phyloP scores from a whole-genome alignment of 35 echinoderm and acorn worm species.

The Apostichopus japonicus region DNA sequence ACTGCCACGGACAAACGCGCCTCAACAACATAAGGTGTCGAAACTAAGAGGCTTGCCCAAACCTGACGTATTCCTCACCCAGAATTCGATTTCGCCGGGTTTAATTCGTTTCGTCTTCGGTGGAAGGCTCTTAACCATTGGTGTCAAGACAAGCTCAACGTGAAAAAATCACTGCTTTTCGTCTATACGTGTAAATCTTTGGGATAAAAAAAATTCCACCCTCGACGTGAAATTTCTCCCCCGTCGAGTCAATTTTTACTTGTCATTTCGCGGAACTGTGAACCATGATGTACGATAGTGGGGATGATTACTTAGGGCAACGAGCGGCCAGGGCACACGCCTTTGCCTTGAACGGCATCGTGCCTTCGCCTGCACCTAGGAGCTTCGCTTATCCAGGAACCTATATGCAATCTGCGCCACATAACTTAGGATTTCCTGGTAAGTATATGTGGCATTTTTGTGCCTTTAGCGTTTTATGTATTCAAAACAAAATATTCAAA shows the following conservation, averaged over 20 bases:
- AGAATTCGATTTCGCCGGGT: slow-evolving; percentile 42
- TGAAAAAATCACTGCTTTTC: slow-evolving; percentile 37
- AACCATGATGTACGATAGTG: slow-evolving; percentile 94
- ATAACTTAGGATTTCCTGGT: slow-evolving; percentile 83
- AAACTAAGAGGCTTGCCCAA: slow-evolving; percentile 36
- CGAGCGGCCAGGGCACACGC: slow-evolving; percentile 81
- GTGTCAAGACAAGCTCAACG: slow-evolving; percentile 43
- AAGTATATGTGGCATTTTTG: background rate
- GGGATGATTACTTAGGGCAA: slow-evolving; percentile 93
- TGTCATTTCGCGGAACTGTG: slow-evolving; percentile 61
- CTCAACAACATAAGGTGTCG: slow-evolving; percentile 26
- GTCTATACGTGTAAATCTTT: slow-evolving; percentile 45
- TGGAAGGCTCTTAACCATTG: slow-evolving; percentile 24
- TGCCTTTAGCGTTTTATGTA: background rate
- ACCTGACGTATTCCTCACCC: slow-evolving; percentile 51
- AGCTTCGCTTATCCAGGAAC: slow-evolving; percentile 95
- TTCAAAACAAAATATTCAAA: too few species aligned
- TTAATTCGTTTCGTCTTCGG: slow-evolving; percentile 45
- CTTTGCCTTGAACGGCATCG: slow-evolving; percentile 97
- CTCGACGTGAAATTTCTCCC: slow-evolving; percentile 74
- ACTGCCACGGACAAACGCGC: slow-evolving; percentile 42
- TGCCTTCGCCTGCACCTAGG: slow-evolving; percentile 89
- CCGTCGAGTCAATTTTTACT: slow-evolving; percentile 71
- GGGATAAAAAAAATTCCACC: slow-evolving; percentile 32
- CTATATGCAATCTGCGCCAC: slow-evolving; percentile 83